Evolutionary conservation across 2,113 vertebrate species (phyloP).

Genomic region (Podarcis raffonei): DNA sequence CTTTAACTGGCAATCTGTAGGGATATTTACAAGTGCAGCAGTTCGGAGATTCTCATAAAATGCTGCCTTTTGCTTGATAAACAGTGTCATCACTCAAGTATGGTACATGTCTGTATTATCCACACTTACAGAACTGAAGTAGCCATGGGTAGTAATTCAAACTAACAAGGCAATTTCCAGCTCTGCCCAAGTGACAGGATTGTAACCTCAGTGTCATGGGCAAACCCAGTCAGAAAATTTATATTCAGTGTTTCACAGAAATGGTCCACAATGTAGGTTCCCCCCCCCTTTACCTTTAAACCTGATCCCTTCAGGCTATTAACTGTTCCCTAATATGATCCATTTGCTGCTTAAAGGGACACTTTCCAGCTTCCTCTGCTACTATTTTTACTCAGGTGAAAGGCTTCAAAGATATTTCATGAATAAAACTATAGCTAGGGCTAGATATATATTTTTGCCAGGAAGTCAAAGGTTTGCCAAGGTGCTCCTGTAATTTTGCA

Average conservation of each 20-base stretch:
- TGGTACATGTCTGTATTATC: slow-evolving; percentile 18
- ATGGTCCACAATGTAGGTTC: background rate
- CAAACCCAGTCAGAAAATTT: slow-evolving; percentile 1
- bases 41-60: background rate
- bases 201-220: slow-evolving; percentile 12
- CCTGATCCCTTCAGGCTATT: background rate
- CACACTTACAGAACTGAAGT: slow-evolving; percentile 25
- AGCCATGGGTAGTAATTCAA: slow-evolving; percentile 29
- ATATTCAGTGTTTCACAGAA: slow-evolving; percentile 2
- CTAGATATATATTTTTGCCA: background rate
- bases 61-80: background rate
- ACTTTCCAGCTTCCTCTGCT: background rate
- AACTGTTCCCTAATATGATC: background rate
- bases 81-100: slow-evolving; percentile 2
- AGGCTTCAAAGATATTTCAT: background rate
- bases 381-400: background rate
- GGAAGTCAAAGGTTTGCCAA: background rate
- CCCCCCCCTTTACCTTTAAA: background rate
- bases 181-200: background rate
- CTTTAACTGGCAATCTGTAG: slow-evolving; percentile 13
- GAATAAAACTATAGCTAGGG: background rate
- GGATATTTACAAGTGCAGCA: slow-evolving; percentile 21
- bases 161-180: slow-evolving; percentile 20
- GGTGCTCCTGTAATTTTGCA: background rate
- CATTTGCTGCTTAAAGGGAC: background rate